Conservation (phyloP, 2,113 vertebrate species). For the Acrocephalus kingi region DNA sequence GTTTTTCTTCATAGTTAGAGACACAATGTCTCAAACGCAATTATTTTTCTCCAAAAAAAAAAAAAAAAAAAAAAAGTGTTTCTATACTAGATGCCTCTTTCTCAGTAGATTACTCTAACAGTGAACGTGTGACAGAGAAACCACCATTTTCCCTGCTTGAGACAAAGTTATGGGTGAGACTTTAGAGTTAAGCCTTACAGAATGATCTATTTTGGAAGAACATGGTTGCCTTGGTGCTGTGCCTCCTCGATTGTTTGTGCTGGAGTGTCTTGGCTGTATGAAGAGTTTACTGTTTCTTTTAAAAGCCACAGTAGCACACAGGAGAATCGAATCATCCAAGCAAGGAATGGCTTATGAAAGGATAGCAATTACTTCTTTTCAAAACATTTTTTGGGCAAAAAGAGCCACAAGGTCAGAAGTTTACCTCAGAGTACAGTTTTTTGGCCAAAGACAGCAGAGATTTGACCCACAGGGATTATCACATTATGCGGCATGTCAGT, state of each 20-base stretch:
- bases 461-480: slow-evolving; percentile 46
- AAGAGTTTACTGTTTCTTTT: slow-evolving; percentile 27
- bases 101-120: not conserved
- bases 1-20: not conserved
- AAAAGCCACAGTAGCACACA: slow-evolving; percentile 62
- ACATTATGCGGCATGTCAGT: not conserved
- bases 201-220: not conserved
- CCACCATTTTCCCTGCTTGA: not conserved
- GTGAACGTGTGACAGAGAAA: not conserved
- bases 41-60: not conserved
- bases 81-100: not conserved
- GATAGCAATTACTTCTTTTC: slow-evolving; percentile 43
- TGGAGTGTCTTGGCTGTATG: not conserved
- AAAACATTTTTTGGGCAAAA: not conserved
- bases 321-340: slow-evolving; percentile 42
- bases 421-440: not conserved
- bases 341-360: slow-evolving; percentile 49
- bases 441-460: not conserved
- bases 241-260: not conserved
- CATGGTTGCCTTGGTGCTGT: not conserved
- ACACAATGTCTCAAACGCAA: not conserved
- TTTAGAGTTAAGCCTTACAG: not conserved
- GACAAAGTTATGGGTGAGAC: not conserved
- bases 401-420: slow-evolving; percentile 59
- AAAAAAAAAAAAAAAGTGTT: not conserved